Percentiles rank a stretch among this genome's conserved stretches.
Conservation (phyloP, 2,888 invertebrate species). For the Cremastinae sp. region DNA sequence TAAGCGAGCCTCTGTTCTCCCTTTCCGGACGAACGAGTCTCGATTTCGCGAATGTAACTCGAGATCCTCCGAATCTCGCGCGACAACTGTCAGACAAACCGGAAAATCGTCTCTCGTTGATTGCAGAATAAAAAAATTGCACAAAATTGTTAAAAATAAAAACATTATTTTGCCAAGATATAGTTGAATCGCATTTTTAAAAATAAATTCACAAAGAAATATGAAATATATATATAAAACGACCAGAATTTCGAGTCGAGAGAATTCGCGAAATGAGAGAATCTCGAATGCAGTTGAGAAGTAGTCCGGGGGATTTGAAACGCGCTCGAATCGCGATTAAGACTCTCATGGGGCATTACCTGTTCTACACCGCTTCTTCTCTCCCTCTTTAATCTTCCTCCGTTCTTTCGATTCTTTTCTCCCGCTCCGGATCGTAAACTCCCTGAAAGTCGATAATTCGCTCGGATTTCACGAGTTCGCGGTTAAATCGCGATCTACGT, state of each 20-base stretch:
- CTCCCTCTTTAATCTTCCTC: conserved; percentile 29
- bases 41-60: not conserved
- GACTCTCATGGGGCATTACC: conserved; percentile 58
- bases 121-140: too few species aligned
- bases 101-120: too few species aligned
- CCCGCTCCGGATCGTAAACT: conserved; percentile 59
- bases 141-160: too few species aligned
- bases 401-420: conserved; percentile 29
- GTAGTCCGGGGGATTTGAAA: conserved; percentile 67
- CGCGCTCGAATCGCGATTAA: conserved; percentile 69
- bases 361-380: conserved; percentile 30
- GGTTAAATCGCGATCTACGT: conserved; percentile 59
- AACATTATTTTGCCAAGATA: too few species aligned
- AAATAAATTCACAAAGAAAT: too few species aligned
- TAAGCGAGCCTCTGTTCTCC: conserved; percentile 9
- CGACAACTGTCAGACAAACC: too few species aligned
- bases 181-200: too few species aligned
- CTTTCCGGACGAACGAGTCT: conserved; percentile 13
- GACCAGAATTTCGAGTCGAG: conserved; percentile 5
- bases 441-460: conserved; percentile 62
- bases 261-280: not conserved
- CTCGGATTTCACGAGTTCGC: conserved; percentile 59
- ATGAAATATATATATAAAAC: too few species aligned
- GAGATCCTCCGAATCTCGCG: not conserved
- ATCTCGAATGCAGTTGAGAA: conserved; percentile 40